Evolutionary conservation across 2,113 vertebrate genomes (phyloP).

Genomic region (Machaerirhynchus nigripectus): DNA sequence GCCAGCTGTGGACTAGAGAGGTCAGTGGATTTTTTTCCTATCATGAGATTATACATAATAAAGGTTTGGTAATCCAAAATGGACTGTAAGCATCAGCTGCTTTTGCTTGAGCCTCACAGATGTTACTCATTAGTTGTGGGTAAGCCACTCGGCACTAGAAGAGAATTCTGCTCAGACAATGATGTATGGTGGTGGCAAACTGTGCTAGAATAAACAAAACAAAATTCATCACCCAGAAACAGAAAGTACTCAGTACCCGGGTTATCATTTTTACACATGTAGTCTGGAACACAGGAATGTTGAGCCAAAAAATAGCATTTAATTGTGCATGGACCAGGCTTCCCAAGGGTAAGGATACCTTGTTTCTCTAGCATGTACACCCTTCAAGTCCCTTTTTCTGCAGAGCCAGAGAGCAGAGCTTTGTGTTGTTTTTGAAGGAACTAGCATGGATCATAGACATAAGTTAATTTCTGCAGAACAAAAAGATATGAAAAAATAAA

Average conservation of each 20-base stretch:
- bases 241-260: background rate
- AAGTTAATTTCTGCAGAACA: background rate
- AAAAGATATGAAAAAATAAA: background rate
- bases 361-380: background rate
- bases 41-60: background rate
- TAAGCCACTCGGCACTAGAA: background rate
- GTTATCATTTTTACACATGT: background rate
- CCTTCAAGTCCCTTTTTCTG: background rate
- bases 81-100: background rate
- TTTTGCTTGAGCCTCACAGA: background rate
- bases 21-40: background rate
- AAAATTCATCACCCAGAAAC: background rate
- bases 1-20: background rate
- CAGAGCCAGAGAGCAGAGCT: accelerated
- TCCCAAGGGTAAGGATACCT: background rate
- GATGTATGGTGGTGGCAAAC: background rate
- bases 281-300: background rate
- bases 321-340: background rate
- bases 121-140: background rate
- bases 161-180: accelerated
- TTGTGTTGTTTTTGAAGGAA: background rate
- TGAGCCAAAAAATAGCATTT: background rate
- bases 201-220: background rate
- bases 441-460: background rate
- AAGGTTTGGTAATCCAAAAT: background rate